These are phyloP conservation scores for Trypoxylon attenuatum DNA, from an alignment of 2,888 invertebrate genomes.

Conservation along the genomic window DNA sequence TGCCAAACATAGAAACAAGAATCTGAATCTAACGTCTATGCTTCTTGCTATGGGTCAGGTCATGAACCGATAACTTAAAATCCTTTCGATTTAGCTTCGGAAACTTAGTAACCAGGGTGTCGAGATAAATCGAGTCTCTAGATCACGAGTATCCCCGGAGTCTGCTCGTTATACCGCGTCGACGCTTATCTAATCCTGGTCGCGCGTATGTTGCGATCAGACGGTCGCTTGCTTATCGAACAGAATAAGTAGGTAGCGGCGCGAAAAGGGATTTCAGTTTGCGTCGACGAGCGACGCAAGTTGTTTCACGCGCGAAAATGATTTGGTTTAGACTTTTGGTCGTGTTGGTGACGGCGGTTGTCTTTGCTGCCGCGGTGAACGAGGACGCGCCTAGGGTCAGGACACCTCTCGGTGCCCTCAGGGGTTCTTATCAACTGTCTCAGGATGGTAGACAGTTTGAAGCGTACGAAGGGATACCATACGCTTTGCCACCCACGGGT, in stretches of 20 bases:
- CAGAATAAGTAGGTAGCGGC: constrained; percentile 20
- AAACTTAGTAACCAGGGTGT: too few species aligned
- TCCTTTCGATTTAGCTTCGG: too few species aligned
- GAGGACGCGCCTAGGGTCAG: constrained; percentile 48
- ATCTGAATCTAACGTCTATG: too few species aligned
- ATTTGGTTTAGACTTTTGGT: constrained; percentile 5
- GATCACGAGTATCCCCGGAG: too few species aligned
- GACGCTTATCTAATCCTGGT: constrained; percentile 3
- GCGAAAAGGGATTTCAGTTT: not conserved
- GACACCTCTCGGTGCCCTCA: constrained; percentile 58
- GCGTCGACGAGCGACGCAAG: not conserved
- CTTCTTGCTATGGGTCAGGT: too few species aligned
- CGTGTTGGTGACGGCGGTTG: constrained; percentile 4
- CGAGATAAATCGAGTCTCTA: too few species aligned
- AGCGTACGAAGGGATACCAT: constrained; percentile 67
- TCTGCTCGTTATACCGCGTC: not conserved
- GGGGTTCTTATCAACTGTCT: constrained; percentile 60
- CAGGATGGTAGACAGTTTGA: constrained; percentile 57
- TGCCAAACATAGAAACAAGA: not conserved
- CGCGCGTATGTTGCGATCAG: not conserved
- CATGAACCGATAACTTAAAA: too few species aligned
- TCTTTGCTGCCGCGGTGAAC: not conserved
- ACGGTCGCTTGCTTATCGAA: not conserved
- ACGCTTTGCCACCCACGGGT: constrained; percentile 63
- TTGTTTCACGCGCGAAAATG: constrained; percentile 13